Conservation (phyloP, 2,113 vertebrate species). For the Pseudopodoces humilis region DNA sequence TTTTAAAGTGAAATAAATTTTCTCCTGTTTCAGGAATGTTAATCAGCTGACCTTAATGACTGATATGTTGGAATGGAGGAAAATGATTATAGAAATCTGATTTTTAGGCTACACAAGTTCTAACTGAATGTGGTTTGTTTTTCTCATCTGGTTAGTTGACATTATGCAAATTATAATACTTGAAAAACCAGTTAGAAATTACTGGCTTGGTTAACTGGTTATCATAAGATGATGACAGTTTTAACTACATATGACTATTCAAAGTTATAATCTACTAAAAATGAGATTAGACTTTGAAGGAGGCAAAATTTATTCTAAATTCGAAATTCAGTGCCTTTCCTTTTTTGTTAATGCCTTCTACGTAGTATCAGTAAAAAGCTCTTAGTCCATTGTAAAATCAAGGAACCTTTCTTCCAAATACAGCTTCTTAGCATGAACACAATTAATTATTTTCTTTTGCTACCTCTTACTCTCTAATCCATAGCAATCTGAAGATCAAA, state of each 20-base stretch:
- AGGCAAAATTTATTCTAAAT: background rate
- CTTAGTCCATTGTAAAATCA: background rate
- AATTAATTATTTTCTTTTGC: background rate
- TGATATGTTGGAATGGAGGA: background rate
- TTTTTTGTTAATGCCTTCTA: background rate
- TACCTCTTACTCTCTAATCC: background rate
- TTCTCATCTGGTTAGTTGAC: background rate
- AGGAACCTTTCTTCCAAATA: background rate
- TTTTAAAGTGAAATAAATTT: background rate
- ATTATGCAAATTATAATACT: background rate
- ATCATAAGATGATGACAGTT: background rate
- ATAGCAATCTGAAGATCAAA: background rate
- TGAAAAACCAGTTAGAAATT: background rate
- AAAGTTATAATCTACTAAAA: background rate
- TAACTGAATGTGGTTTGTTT: background rate
- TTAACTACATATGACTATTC: background rate
- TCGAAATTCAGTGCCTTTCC: background rate
- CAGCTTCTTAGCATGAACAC: background rate
- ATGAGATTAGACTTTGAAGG: background rate
- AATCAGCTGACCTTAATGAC: background rate
- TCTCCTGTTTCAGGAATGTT: background rate
- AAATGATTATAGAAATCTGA: background rate
- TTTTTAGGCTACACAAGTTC: background rate
- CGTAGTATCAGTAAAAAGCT: background rate
- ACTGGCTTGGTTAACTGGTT: background rate